Evolutionary conservation across 1,140 invertebrate species (phyloP).

Genomic region (Drosophila triauraria): DNA sequence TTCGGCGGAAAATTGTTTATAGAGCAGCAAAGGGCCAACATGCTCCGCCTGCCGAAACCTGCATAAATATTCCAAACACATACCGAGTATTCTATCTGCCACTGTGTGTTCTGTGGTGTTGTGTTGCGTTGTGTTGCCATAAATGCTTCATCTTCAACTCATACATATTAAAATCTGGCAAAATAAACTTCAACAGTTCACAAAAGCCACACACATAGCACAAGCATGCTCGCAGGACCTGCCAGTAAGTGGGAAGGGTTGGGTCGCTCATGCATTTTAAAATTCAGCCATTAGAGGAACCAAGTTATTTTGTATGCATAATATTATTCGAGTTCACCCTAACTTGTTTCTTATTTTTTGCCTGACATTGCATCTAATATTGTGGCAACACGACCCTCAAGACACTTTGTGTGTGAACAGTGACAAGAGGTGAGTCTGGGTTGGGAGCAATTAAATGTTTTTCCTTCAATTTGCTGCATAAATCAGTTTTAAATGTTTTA

Average conservation of each 20-base stretch:
- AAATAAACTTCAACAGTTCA: conserved; percentile 81
- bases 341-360: not conserved
- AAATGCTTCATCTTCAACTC: conserved; percentile 79
- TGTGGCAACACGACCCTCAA: conserved; percentile 46
- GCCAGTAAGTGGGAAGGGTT: conserved; percentile 7
- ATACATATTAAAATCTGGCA: conserved; percentile 82
- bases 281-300: conserved; percentile 76
- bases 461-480: conserved; percentile 57
- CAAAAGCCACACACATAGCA: conserved; percentile 56
- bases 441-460: conserved; percentile 68
- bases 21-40: conserved; percentile 37
- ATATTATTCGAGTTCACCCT: conserved; percentile 64
- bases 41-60: conserved; percentile 22
- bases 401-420: conserved; percentile 1
- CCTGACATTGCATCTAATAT: conserved; percentile 72
- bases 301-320: conserved; percentile 75
- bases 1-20: conserved; percentile 54
- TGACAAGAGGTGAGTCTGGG: not conserved
- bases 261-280: conserved; percentile 75
- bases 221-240: conserved; percentile 47
- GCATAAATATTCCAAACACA: conserved; percentile 76
- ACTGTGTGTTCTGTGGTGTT: conserved; percentile 28
- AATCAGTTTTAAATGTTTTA: conserved; percentile 63
- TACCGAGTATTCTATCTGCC: conserved; percentile 55
- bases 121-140: conserved; percentile 45